Conservation (phyloP, 2,888 invertebrate species). For the Limenitis arthemis region DNA sequence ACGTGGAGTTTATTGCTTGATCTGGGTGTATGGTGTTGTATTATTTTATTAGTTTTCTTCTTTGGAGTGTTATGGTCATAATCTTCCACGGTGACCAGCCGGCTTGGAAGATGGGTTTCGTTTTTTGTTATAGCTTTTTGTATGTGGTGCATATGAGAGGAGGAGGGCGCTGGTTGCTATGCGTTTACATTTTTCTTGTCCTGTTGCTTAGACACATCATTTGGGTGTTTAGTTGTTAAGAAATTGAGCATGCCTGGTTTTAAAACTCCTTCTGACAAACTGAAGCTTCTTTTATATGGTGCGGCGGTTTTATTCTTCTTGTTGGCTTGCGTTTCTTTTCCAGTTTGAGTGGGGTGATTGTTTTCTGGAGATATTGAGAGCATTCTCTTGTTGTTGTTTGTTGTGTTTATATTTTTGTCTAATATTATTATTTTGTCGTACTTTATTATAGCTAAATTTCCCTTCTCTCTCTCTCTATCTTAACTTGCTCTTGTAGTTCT, state of each 20-base stretch:
- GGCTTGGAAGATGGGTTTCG: not conserved
- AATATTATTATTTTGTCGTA: not conserved
- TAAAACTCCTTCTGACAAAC: not conserved
- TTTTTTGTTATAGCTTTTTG: not conserved
- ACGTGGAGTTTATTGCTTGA: too few relatives aligned
- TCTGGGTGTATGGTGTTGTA: not conserved
- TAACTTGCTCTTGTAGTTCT: slow-evolving; percentile 3
- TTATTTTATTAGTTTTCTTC: not conserved
- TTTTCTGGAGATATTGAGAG: not conserved
- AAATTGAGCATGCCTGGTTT: not conserved
- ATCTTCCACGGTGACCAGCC: not conserved
- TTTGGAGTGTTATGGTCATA: not conserved
- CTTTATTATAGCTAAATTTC: slow-evolving; percentile 3
- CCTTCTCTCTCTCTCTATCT: slow-evolving; percentile 1
- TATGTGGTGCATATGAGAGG: not conserved
- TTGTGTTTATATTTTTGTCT: slow-evolving; percentile 7
- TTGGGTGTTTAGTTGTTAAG: too few relatives aligned
- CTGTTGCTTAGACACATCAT: too few relatives aligned
- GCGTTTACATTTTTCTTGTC: too few relatives aligned
- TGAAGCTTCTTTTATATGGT: too few relatives aligned
- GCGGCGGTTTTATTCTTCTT: slow-evolving; percentile 3
- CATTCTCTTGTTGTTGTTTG: slow-evolving; percentile 11
- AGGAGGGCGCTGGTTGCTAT: not conserved
- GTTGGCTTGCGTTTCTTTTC: too few relatives aligned
- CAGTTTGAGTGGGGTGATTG: too few relatives aligned